These are phyloP conservation scores for Anguilla marmorata DNA, from an alignment of 2,797 vertebrate species.

Conservation along the genomic window DNA sequence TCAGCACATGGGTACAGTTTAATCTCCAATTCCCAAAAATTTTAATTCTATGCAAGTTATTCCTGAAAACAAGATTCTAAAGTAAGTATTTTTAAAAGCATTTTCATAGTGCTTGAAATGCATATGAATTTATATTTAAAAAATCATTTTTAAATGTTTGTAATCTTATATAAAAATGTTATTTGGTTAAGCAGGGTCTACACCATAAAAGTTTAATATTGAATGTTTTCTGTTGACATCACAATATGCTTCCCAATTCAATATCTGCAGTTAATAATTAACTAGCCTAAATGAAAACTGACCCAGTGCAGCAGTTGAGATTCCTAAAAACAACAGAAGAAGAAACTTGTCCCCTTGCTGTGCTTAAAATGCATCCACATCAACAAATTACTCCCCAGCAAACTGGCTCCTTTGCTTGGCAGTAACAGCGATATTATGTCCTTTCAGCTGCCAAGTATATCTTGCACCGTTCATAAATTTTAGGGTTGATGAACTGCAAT, in stretches of 20 bases:
- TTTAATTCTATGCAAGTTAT: neutral
- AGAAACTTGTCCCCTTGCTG: neutral
- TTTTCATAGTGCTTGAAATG: neutral
- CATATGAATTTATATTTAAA: neutral
- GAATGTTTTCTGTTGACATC: neutral
- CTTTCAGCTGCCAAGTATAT: neutral
- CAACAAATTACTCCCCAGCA: neutral
- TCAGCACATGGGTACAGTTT: neutral
- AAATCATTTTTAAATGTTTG: neutral
- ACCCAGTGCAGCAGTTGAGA: neutral
- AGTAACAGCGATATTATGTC: neutral
- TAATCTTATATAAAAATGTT: neutral
- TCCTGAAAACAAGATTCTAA: neutral
- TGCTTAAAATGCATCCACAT: neutral
- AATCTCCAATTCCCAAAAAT: neutral
- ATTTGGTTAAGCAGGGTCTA: neutral
- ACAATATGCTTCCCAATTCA: neutral
- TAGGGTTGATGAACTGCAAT: neutral
- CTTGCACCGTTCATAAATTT: neutral
- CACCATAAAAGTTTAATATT: neutral
- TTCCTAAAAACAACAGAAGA: neutral
- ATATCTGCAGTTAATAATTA: neutral
- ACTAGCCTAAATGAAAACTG: neutral
- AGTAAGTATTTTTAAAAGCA: neutral
- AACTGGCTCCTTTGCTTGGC: neutral